These are phyloP conservation scores for Coenonympha glycerion DNA, from an alignment of 2,888 invertebrate species.

Conservation along the genomic window DNA sequence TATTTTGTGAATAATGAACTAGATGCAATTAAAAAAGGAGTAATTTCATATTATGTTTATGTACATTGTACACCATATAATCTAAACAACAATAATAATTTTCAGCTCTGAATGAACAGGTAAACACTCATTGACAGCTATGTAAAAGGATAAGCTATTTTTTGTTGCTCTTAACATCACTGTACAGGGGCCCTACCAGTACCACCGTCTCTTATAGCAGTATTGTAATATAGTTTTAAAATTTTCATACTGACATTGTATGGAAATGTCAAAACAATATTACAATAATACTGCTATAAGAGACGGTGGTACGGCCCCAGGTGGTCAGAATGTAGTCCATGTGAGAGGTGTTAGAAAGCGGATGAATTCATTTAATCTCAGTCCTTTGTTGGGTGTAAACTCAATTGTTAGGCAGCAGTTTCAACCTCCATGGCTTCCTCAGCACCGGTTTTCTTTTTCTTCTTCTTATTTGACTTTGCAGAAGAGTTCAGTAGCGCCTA, in stretches of 20 bases:
- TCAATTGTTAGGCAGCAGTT: constrained; percentile 64
- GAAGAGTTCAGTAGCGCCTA: constrained; percentile 84
- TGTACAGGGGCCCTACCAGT: too few species aligned
- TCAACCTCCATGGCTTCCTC: constrained; percentile 78
- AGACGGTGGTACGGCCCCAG: too few species aligned
- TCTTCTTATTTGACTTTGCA: constrained; percentile 91
- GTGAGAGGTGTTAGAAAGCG: constrained; percentile 19
- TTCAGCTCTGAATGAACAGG: too few species aligned
- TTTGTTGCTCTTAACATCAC: constrained; percentile 22
- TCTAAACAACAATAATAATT: constrained; percentile 30
- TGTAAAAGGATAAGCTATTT: constrained; percentile 19
- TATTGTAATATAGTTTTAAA: too few species aligned
- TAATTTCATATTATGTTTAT: too few species aligned
- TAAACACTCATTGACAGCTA: too few species aligned
- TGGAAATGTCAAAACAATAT: too few species aligned
- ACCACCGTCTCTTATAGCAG: too few species aligned
- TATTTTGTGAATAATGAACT: too few species aligned
- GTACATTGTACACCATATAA: constrained; percentile 25
- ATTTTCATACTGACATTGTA: too few species aligned
- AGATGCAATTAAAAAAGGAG: too few species aligned
- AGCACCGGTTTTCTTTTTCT: constrained; percentile 87
- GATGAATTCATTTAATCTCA: constrained; percentile 24
- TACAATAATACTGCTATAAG: too few species aligned
- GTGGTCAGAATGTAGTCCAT: constrained; percentile 21
- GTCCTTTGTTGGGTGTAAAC: constrained; percentile 18